A percentile compares a stretch with the other conserved stretches of the same genome.
Conservation (phyloP, 2,888 invertebrate species). For the Latrodectus elegans region DNA sequence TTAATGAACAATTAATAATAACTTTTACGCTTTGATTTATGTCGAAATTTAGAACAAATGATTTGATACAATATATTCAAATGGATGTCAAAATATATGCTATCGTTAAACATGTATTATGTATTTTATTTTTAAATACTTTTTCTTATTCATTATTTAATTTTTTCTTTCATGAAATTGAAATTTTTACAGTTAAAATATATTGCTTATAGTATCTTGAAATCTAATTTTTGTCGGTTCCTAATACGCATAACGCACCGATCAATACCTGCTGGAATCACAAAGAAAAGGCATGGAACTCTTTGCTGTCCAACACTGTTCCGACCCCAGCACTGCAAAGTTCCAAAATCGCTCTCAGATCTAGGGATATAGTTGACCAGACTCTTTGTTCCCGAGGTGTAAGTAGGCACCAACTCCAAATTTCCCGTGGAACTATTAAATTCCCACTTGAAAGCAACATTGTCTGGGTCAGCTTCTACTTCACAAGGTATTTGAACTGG, state of each 20-base stretch:
- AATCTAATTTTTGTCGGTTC: background rate
- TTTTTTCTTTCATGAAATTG: no score
- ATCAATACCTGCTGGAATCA: slow-evolving; percentile 71
- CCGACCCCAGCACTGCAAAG: slow-evolving; percentile 71
- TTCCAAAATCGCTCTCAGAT: slow-evolving; percentile 72
- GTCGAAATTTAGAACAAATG: no score
- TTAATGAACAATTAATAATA: no score
- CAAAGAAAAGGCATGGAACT: slow-evolving; percentile 71
- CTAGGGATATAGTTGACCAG: slow-evolving; percentile 71
- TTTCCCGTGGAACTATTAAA: slow-evolving; percentile 79
- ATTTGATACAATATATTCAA: no score
- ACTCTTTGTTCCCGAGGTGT: slow-evolving; percentile 64
- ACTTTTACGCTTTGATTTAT: no score
- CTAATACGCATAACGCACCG: slow-evolving; percentile 18
- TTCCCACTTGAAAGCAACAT: slow-evolving; percentile 91
- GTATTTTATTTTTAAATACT: no score
- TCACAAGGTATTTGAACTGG: slow-evolving; percentile 75
- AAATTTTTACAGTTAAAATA: no score
- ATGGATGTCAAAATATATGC: no score
- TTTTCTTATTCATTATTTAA: no score
- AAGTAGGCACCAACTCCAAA: slow-evolving; percentile 55
- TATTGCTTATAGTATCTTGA: no score
- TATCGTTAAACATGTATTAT: no score
- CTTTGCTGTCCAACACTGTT: slow-evolving; percentile 72
- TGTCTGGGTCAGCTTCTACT: slow-evolving; percentile 71